Base-by-base conservation (phyloP, 2,797 vertebrate genomes). In the Otus scops region DNA sequence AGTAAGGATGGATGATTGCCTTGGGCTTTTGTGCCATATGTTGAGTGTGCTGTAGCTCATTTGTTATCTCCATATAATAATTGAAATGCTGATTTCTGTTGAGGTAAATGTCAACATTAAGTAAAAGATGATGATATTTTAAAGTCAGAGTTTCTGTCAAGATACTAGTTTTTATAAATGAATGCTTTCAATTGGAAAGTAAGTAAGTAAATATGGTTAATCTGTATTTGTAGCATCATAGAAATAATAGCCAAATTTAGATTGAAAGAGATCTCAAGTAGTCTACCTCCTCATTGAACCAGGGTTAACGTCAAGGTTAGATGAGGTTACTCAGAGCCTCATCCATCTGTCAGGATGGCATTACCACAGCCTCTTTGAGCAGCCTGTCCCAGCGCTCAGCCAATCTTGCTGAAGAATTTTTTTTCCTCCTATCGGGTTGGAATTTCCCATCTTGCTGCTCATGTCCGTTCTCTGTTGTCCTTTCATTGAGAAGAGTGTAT, bases 11-110 rank as follows among this genome's bases (percentile, higher is more conserved):
- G 60, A 45, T 90, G 75, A 32, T 85, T 93, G 93, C 81, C 80
- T 94, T 89, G 60, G 75, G 89, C 89, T 94, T 89, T 56, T 80
- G 78, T 88, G 71, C 89, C 91, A 67, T 96, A 91, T 93, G 95
- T 92, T 91, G 73, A 92, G 38, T 48, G 22, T 89, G 71, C 53
- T 89, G 34, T 26, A 74, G 64, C 75, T 92, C 36, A 21, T 50
- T 91, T 94, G 56, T 82, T 87, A 56, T 87, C 78, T 83, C 27
- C 21, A 19, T 51, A 8, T 83, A 88, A 77, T 87, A 89, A 71
- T 28, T 50, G 30, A 91, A 79, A 32, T 36, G 24, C 64, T 79
- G 74, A 43, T 56, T 92, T 93, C 63, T 91, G 22, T 32, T 82
- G 92, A 68, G 50, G 68, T 77, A 87, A 94, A 94, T 90, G 90